Percentiles rank a stretch among this genome's conserved stretches.
Evolutionary conservation across 2,113 vertebrate species (phyloP).

Genomic region (Hiodon tergisus): DNA sequence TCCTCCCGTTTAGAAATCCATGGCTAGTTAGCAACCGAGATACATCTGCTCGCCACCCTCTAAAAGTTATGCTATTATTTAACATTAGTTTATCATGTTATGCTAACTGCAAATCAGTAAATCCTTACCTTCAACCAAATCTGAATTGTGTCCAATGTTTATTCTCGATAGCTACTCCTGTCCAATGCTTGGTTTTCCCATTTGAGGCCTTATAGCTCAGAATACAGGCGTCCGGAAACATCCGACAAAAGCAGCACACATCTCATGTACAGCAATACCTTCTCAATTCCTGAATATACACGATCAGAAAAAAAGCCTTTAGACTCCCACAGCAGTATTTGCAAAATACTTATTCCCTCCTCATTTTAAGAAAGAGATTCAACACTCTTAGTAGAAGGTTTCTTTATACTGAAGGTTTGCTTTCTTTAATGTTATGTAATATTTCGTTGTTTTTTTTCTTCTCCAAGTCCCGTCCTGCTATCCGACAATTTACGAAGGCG

Average conservation of each 20-base stretch:
- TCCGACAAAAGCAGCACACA: conserved; percentile 59
- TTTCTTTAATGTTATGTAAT: conserved; percentile 5
- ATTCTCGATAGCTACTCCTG: conserved; percentile 47
- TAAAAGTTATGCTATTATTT: conserved; percentile 7
- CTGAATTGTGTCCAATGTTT: conserved; percentile 41
- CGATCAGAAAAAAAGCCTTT: conserved; percentile 44
- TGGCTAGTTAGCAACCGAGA: not conserved
- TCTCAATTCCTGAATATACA: conserved; percentile 31
- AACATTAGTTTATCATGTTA: not conserved
- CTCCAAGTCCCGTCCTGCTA: conserved; percentile 49
- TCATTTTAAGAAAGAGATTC: conserved; percentile 27
- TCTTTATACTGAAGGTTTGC: conserved; percentile 21
- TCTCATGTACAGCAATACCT: conserved; percentile 32
- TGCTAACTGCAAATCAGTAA: not conserved
- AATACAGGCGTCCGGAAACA: conserved; percentile 52
- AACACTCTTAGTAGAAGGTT: conserved; percentile 27
- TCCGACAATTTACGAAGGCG: conserved; percentile 60
- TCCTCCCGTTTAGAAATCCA: not conserved
- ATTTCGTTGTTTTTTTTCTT: conserved; percentile 48
- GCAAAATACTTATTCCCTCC: conserved; percentile 38
- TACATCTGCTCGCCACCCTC: not conserved
- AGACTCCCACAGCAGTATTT: conserved; percentile 43
- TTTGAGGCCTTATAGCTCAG: conserved; percentile 60
- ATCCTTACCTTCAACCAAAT: conserved; percentile 49
- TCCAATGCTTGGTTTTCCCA: conserved; percentile 66